These are phyloP conservation scores for Lasioglossum vierecki DNA, from an alignment of 2,888 invertebrate species.

Conservation along the genomic window DNA sequence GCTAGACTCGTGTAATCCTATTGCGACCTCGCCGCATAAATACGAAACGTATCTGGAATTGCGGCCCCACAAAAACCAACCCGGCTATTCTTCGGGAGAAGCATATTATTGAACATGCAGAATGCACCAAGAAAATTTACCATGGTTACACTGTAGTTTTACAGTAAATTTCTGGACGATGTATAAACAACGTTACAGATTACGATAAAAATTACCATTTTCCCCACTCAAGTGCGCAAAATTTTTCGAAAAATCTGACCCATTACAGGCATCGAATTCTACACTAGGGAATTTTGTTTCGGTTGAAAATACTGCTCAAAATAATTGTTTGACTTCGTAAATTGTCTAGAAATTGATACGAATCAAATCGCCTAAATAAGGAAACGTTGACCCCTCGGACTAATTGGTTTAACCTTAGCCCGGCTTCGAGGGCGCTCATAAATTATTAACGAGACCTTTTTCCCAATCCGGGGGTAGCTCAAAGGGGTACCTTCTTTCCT, in stretches of 20 bases:
- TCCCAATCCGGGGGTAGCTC: conserved; percentile 18
- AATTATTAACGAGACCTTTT: conserved; percentile 59
- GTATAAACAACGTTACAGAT: neutral
- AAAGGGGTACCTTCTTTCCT: conserved; percentile 53
- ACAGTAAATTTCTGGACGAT: neutral
- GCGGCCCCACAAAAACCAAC: neutral
- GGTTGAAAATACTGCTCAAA: no score
- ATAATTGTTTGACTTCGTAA: no score
- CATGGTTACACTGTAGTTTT: neutral
- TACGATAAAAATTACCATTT: no score
- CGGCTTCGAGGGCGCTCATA: conserved; percentile 35
- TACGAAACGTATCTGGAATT: neutral
- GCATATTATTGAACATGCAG: neutral
- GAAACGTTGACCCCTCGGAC: neutral
- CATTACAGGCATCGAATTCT: no score
- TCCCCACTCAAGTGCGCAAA: no score
- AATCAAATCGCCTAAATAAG: neutral
- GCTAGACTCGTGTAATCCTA: neutral
- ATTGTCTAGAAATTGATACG: no score
- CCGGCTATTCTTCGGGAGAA: neutral
- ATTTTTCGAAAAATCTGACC: no score
- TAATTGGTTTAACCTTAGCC: conserved; percentile 38
- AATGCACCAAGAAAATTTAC: neutral
- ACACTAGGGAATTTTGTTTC: no score
- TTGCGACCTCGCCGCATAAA: neutral